phyloP scores from a whole-genome alignment of 2,888 invertebrate genomes.

The Galerucella calmariensis region DNA sequence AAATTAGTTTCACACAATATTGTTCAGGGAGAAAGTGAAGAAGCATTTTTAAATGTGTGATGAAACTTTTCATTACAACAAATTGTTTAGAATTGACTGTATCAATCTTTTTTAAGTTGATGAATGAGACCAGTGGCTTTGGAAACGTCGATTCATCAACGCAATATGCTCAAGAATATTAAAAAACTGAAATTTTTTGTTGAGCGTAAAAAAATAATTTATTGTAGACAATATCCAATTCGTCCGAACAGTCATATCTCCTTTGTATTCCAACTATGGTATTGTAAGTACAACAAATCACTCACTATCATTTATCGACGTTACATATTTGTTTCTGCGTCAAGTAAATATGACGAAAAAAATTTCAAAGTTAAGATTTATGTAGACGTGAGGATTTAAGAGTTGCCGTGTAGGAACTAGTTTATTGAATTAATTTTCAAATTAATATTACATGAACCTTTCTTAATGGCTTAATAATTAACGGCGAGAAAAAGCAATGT shows the following conservation, averaged over 20 bases:
- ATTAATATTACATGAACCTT: constrained; percentile 41
- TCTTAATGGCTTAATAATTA: constrained; percentile 39
- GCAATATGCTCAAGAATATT: too few relatives aligned
- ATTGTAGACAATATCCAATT: background rate
- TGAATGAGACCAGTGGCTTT: too few relatives aligned
- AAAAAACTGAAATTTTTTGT: background rate
- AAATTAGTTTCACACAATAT: too few relatives aligned
- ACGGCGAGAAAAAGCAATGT: constrained; percentile 22
- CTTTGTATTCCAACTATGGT: constrained; percentile 22
- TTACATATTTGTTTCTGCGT: constrained; percentile 27
- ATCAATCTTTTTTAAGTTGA: too few relatives aligned
- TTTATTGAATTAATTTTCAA: constrained; percentile 30
- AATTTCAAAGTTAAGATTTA: constrained; percentile 16
- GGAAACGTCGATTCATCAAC: too few relatives aligned
- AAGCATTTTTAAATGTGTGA: too few relatives aligned
- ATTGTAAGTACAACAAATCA: constrained; percentile 14
- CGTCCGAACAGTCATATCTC: background rate
- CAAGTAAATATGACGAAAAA: constrained; percentile 20
- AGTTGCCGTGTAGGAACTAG: constrained; percentile 17
- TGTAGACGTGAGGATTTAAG: constrained; percentile 26
- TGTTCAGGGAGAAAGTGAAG: too few relatives aligned
- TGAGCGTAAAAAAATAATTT: background rate
- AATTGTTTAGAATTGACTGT: too few relatives aligned
- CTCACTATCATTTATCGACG: constrained; percentile 21
- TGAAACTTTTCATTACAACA: too few relatives aligned